A percentile compares a stretch with the other conserved stretches of the same genome.
phyloP scores from a whole-genome alignment of 2,113 vertebrate species.

The Dasyprocta punctata region DNA sequence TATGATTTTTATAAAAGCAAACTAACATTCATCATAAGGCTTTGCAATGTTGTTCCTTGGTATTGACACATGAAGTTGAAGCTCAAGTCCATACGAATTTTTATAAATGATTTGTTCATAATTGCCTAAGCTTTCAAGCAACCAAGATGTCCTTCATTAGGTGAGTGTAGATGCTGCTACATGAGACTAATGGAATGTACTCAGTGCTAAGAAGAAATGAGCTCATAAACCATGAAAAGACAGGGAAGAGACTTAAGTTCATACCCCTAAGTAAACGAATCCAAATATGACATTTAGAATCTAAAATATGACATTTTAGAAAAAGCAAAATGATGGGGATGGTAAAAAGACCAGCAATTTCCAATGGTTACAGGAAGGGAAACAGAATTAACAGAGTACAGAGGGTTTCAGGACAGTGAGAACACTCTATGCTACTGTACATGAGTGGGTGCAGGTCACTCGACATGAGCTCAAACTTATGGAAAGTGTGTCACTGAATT shows the following conservation, averaged over 20 bases:
- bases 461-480: too few species aligned
- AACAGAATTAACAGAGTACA: background rate
- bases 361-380: background rate
- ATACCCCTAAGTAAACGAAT: background rate
- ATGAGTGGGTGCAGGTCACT: too few species aligned
- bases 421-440: background rate
- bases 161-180: too few species aligned
- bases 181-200: too few species aligned
- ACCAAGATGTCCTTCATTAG: background rate
- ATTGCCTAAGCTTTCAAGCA: background rate
- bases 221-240: background rate
- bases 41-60: too few species aligned
- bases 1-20: background rate
- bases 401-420: background rate
- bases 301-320: background rate
- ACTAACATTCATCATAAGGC: background rate
- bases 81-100: background rate
- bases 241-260: background rate
- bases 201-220: background rate
- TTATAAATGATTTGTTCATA: background rate
- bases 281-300: background rate
- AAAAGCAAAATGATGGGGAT: too few species aligned
- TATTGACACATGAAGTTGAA: background rate
- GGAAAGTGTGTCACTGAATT: too few species aligned
- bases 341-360: background rate